Conservation (phyloP, 2,888 invertebrate genomes). For the Amphimallon solstitiale region DNA sequence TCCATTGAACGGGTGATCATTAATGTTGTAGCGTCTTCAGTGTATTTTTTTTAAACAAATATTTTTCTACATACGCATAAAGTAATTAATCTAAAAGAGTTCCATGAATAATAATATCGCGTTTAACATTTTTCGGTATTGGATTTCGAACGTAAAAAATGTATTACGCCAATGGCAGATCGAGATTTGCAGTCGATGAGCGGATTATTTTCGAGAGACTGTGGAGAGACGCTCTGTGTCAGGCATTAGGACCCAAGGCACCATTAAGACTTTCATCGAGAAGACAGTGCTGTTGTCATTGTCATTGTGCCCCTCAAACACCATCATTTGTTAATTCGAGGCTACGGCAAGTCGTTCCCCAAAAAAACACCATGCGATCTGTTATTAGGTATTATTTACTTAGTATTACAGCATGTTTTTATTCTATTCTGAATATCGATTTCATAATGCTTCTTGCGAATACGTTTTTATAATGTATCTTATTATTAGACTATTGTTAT, state of each 20-base stretch:
- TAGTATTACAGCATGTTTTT: background rate
- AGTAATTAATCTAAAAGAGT: too few species aligned
- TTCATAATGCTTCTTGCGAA: background rate
- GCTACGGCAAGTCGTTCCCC: conserved; percentile 33
- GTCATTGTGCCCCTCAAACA: conserved; percentile 64
- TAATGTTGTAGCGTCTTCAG: background rate
- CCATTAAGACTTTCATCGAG: conserved; percentile 49
- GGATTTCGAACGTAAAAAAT: conserved; percentile 27
- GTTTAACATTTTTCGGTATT: too few species aligned
- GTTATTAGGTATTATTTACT: conserved; percentile 72
- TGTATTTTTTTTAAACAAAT: background rate
- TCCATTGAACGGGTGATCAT: conserved; percentile 25
- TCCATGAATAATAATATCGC: too few species aligned
- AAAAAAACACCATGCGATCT: conserved; percentile 71
- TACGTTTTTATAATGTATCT: background rate
- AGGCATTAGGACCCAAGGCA: conserved; percentile 57
- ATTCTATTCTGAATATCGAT: background rate
- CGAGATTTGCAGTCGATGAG: conserved; percentile 64
- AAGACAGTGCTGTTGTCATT: conserved; percentile 63
- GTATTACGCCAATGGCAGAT: conserved; percentile 62
- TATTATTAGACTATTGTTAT: too few species aligned
- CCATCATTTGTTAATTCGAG: conserved; percentile 15
- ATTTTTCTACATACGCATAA: background rate
- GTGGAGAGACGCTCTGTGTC: conserved; percentile 71
- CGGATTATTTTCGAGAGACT: conserved; percentile 76